Evolutionary conservation across 2,113 vertebrate genomes (phyloP), one percentile per base, ranked within the genome.

Genomic region (Trachemys scripta): DNA sequence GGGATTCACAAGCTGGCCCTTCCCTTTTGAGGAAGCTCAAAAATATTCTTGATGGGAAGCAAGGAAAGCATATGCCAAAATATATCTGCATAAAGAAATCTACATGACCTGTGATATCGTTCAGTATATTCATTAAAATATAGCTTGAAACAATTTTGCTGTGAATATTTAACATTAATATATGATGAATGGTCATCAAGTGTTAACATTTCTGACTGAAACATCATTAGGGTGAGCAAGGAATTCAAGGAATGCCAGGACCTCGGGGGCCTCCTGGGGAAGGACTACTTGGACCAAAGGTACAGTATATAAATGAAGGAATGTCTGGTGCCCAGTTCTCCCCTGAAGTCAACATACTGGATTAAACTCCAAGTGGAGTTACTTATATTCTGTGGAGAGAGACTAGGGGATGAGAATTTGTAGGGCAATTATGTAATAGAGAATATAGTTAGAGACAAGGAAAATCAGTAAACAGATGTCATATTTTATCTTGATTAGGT

Each of bases 241-340:
- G 99, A 96, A 93, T 98, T 97, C 99, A 98, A 95, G 99, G 99
- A 95, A 97, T 99, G 95, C 98, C 98, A 89, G 99, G 99, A 89
- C 99, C 99, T 31, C 98, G 99, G 97, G 99, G 99, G 2, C 98
- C 98, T 80, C 94, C 98, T 93, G 99, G 99, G 96, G 98, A 99
- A 81, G 99, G 99, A 87, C 97, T 98, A 94, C 95, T 99, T 93
- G 99, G 99, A 69, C 92, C 98, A 51, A 99, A 99, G 98, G 99
- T 99, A 97, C 95, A 91, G 22, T 87, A 80, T 10, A 20, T 89
- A 85, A 84, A 90, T 57, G 19, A 87, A 87, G 87, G 31, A 75
- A 86, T 35, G 49, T 17, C 31, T 29, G 85, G 79, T 13, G 80
- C 51, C 1, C 0, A 81, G 81, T 14, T 59, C 56, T 57, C 12